Conservation (phyloP, 92 coral and sea anemone species). For the Parazoanthus atlanticus region DNA sequence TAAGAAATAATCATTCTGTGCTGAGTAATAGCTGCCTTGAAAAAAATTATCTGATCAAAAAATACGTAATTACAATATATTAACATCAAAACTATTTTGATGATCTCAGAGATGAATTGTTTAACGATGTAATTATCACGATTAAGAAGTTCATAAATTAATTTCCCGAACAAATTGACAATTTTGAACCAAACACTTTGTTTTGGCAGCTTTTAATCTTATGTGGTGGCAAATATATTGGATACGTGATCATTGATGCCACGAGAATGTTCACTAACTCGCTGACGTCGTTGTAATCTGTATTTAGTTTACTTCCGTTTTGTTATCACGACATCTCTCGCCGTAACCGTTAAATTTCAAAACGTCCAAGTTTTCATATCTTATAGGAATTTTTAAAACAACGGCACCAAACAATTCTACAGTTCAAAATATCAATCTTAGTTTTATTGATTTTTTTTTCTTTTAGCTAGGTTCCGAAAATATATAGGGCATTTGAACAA, state of each 20-base stretch:
- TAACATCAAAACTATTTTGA: too few relatives aligned
- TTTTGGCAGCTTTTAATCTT: not conserved
- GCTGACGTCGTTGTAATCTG: not conserved
- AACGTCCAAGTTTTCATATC: not conserved
- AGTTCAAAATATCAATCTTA: too few relatives aligned
- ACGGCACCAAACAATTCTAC: not conserved
- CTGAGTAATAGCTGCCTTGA: not conserved
- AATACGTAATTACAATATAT: too few relatives aligned
- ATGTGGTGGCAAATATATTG: not conserved
- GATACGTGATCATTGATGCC: not conserved
- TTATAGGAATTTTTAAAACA: too few relatives aligned
- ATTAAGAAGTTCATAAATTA: not conserved
- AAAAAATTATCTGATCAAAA: not conserved
- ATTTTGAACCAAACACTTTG: not conserved
- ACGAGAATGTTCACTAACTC: not conserved
- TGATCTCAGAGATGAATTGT: not conserved
- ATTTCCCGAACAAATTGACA: not conserved
- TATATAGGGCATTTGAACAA: not conserved
- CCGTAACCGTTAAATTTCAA: not conserved
- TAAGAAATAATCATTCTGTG: too few relatives aligned
- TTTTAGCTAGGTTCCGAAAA: not conserved
- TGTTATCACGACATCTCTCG: conserved; percentile 3
- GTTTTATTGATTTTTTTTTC: too few relatives aligned
- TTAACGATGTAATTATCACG: not conserved
- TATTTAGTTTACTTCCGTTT: not conserved